A percentile compares a stretch with the other conserved stretches of the same genome.
Evolutionary conservation across 2,888 invertebrate species (phyloP).

Genomic region (Apodemia hepburni): DNA sequence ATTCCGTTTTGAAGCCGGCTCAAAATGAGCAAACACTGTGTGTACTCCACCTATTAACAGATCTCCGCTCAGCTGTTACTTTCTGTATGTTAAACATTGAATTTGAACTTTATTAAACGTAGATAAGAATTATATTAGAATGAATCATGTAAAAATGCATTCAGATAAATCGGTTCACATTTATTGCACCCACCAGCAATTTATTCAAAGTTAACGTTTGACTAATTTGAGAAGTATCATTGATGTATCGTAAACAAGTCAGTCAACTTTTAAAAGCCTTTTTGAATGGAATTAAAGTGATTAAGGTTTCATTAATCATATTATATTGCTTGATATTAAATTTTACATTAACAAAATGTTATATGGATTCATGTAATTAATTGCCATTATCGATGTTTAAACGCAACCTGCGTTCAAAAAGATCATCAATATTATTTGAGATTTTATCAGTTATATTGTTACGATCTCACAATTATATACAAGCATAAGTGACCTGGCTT

Average conservation of each 20-base stretch:
- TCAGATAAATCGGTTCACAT: conserved; percentile 61
- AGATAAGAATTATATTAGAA: conserved; percentile 19
- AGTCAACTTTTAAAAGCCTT: conserved; percentile 44
- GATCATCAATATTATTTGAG: no score
- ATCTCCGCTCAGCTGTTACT: conserved; percentile 46
- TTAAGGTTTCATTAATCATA: conserved; percentile 5
- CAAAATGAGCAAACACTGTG: conserved; percentile 70
- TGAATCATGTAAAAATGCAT: conserved; percentile 51
- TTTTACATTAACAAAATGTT: conserved; percentile 15
- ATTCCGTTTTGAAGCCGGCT: conserved; percentile 65
- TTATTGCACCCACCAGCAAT: conserved; percentile 74
- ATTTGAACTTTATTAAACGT: conserved; percentile 20
- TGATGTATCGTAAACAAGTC: conserved; percentile 54
- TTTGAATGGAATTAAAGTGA: conserved; percentile 13
- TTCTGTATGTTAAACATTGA: conserved; percentile 31
- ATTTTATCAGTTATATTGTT: no score
- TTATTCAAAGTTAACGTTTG: conserved; percentile 70
- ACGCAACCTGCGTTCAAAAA: no score
- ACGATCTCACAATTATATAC: no score
- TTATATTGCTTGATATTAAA: not conserved
- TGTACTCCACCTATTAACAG: conserved; percentile 72
- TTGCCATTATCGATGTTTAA: not conserved
- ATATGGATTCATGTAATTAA: conserved; percentile 13
- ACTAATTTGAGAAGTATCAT: conserved; percentile 77
- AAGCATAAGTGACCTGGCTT: no score